Conservation (phyloP, 2,888 invertebrate species). For the Protophormia terraenovae region DNA sequence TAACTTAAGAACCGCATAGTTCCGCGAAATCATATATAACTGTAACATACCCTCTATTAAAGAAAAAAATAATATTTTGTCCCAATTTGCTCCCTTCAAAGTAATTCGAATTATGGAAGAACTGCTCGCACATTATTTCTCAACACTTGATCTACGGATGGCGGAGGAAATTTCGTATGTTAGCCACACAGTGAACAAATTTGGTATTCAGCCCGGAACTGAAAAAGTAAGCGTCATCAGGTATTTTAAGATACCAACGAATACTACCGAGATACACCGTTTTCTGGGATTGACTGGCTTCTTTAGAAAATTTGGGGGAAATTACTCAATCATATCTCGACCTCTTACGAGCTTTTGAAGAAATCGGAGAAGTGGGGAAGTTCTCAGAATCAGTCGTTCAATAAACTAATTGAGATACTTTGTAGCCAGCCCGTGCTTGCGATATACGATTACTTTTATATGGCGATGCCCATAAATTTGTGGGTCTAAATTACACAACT, state of each 20-base stretch:
- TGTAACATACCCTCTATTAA: no score
- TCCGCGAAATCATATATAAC: no score
- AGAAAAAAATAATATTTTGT: no score
- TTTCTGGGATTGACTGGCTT: conserved; percentile 65
- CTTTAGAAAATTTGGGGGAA: conserved; percentile 61
- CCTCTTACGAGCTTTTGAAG: conserved; percentile 66
- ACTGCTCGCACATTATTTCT: no score
- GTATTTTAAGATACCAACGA: conserved; percentile 57
- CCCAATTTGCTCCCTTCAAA: no score
- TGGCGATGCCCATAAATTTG: no score
- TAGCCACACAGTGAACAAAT: conserved; percentile 49
- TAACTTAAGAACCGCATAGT: no score
- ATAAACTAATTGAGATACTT: conserved; percentile 26
- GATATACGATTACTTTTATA: conserved; percentile 53
- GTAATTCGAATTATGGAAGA: no score
- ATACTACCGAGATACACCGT: conserved; percentile 48
- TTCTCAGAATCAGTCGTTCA: conserved; percentile 31
- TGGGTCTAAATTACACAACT: no score
- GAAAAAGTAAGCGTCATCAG: conserved; percentile 57
- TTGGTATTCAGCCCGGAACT: conserved; percentile 57
- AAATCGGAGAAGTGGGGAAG: conserved; percentile 32
- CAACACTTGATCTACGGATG: no score
- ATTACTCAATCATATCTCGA: conserved; percentile 55
- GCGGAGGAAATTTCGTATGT: conserved; percentile 37
- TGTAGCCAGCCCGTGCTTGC: conserved; percentile 27